Percentiles rank a stretch among this genome's conserved stretches.
Evolutionary conservation across 2,797 vertebrate genomes (phyloP).

Genomic region (Rhincodon typus): DNA sequence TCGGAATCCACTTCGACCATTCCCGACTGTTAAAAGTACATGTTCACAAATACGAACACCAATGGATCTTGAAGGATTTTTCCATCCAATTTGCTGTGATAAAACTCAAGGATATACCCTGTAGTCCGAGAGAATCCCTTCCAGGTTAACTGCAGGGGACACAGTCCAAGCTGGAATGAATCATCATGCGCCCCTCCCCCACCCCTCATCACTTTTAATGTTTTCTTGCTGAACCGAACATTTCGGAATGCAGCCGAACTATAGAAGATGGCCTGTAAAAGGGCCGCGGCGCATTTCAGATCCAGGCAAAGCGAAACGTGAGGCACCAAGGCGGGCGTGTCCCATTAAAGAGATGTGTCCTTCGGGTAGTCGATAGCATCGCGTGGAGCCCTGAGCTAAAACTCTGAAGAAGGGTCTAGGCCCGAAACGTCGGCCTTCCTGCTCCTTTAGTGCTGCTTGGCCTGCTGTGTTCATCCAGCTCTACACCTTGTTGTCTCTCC

Average conservation of each 20-base stretch:
- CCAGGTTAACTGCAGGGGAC: background rate
- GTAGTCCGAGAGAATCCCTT: background rate
- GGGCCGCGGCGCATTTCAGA: background rate
- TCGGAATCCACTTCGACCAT: constrained; percentile 12
- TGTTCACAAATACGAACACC: background rate
- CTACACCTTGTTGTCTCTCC: too few species aligned
- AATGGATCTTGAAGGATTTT: background rate
- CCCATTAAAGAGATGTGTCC: background rate
- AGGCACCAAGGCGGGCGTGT: background rate
- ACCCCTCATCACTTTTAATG: background rate
- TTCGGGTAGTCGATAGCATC: background rate
- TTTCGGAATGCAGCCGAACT: background rate
- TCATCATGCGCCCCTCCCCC: constrained; percentile 27
- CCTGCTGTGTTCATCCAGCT: too few species aligned
- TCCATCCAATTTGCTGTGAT: background rate
- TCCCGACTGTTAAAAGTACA: background rate
- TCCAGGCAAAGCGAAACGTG: background rate
- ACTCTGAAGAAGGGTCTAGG: too few species aligned
- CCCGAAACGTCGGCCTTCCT: too few species aligned
- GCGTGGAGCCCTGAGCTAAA: background rate
- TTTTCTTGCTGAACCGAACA: background rate
- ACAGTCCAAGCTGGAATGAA: constrained; percentile 24
- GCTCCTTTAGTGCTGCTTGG: too few species aligned
- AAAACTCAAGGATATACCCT: background rate
- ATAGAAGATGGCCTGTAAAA: too few species aligned